Evolutionary conservation across 2,888 invertebrate genomes (phyloP).

Genomic region (Ernsta delagoae): DNA sequence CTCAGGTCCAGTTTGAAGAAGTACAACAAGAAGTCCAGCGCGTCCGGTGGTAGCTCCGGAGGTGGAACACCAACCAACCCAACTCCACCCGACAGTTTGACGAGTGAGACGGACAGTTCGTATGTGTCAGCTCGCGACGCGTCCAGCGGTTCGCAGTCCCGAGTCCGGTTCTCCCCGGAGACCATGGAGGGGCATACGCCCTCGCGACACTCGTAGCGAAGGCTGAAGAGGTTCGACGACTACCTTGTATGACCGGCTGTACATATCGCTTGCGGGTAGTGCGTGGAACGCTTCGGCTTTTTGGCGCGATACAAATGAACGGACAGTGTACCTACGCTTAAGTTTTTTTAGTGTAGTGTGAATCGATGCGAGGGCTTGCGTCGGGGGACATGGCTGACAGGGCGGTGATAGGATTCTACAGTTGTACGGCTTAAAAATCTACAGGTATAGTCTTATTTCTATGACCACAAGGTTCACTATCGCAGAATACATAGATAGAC

Average conservation of each 20-base stretch:
- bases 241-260: conserved; percentile 70
- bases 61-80: conserved; percentile 92
- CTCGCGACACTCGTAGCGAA: conserved; percentile 76
- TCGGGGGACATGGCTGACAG: background rate
- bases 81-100: conserved; percentile 93
- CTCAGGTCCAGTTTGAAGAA: conserved; percentile 92
- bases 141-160: conserved; percentile 87
- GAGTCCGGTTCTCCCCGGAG: conserved; percentile 92
- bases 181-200: conserved; percentile 81
- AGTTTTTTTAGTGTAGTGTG: background rate
- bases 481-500: too few relatives aligned
- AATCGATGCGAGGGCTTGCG: too few relatives aligned
- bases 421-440: too few relatives aligned
- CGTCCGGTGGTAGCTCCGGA: conserved; percentile 85
- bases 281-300: conserved; percentile 57
- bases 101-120: conserved; percentile 93
- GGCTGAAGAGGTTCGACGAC: conserved; percentile 78
- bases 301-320: conserved; percentile 17
- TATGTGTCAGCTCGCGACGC: conserved; percentile 94
- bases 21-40: conserved; percentile 83
- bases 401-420: too few relatives aligned
- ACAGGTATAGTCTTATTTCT: too few relatives aligned
- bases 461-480: too few relatives aligned
- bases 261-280: conserved; percentile 48
- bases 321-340: background rate